phyloP scores from a whole-genome alignment of 2,797 vertebrate genomes.

The Peromyscus aztecus region DNA sequence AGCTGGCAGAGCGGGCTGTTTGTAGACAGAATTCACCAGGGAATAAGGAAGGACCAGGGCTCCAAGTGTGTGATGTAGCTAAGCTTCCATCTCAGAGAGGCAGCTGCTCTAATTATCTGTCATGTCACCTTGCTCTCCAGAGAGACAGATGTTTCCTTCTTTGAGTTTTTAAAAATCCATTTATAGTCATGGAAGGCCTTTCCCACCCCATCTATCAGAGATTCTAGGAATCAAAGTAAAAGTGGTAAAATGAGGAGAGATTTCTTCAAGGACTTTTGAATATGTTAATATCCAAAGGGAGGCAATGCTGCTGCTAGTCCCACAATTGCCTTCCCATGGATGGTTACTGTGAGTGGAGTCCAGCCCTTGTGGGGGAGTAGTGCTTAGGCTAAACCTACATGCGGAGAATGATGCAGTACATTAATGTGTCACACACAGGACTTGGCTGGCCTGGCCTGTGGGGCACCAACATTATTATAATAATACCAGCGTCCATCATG shows the following conservation, averaged over 20 bases:
- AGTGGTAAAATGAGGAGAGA: conserved; percentile 12
- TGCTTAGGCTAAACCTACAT: neutral
- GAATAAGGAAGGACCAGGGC: conserved; percentile 64
- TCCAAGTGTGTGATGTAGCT: conserved; percentile 56
- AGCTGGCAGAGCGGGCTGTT: conserved; percentile 43
- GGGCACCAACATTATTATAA: neutral
- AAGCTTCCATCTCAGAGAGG: conserved; percentile 57
- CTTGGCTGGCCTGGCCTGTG: neutral
- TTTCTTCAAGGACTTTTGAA: conserved; percentile 59
- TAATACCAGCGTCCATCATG: neutral
- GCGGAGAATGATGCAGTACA: neutral
- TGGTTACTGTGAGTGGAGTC: neutral
- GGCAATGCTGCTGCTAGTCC: neutral
- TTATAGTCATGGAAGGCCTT: conserved; percentile 62
- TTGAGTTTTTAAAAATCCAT: conserved; percentile 72
- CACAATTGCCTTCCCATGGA: neutral
- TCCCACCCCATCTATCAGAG: conserved; percentile 25
- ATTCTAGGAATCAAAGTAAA: conserved; percentile 52
- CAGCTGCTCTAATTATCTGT: conserved; percentile 77
- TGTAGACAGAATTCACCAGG: conserved; percentile 73
- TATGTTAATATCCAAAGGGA: conserved; percentile 30
- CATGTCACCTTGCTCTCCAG: conserved; percentile 72
- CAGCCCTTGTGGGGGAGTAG: neutral
- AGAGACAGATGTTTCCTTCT: conserved; percentile 72
- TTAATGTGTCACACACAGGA: neutral